A percentile compares a stretch with the other conserved stretches of the same genome.
phyloP scores from a whole-genome alignment of 1,140 invertebrate genomes.

The Oryzaephilus surinamensis region DNA sequence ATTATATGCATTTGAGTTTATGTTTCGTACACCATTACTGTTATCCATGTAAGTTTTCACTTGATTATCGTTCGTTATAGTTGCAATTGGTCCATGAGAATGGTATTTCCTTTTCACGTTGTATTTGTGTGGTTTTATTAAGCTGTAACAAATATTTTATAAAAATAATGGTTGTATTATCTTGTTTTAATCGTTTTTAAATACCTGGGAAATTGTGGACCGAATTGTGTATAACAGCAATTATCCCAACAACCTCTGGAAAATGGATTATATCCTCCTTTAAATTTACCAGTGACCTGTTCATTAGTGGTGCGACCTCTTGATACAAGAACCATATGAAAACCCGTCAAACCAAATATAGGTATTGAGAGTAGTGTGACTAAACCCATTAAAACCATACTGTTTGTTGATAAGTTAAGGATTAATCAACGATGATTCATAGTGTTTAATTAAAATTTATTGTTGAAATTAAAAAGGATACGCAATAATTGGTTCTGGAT shows the following conservation, averaged over 20 bases:
- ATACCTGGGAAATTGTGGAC: constrained; percentile 93
- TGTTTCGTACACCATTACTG: constrained; percentile 73
- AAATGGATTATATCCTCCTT: constrained; percentile 94
- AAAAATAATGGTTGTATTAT: constrained; percentile 1
- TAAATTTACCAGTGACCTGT: constrained; percentile 98
- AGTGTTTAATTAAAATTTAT: constrained; percentile 2
- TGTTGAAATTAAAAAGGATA: constrained; percentile 61
- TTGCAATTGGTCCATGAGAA: constrained; percentile 35
- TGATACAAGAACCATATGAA: constrained; percentile 94
- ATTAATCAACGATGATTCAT: constrained; percentile 5
- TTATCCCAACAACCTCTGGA: constrained; percentile 87
- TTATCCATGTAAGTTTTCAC: constrained; percentile 96
- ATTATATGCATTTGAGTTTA: constrained; percentile 83
- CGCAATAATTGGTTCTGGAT: constrained; percentile 78
- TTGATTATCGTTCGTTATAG: constrained; percentile 47
- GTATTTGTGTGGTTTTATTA: constrained; percentile 43
- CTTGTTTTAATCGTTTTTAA: neutral
- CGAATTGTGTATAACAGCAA: constrained; percentile 90
- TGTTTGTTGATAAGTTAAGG: constrained; percentile 44
- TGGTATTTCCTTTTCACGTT: constrained; percentile 34
- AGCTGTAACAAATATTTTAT: constrained; percentile 28
- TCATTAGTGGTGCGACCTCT: constrained; percentile 99
- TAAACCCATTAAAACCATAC: constrained; percentile 85
- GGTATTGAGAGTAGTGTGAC: constrained; percentile 88
- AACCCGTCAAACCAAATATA: constrained; percentile 93